phyloP scores from a whole-genome alignment of 1,140 invertebrate species.

The Mycetomoellerius zeteki region DNA sequence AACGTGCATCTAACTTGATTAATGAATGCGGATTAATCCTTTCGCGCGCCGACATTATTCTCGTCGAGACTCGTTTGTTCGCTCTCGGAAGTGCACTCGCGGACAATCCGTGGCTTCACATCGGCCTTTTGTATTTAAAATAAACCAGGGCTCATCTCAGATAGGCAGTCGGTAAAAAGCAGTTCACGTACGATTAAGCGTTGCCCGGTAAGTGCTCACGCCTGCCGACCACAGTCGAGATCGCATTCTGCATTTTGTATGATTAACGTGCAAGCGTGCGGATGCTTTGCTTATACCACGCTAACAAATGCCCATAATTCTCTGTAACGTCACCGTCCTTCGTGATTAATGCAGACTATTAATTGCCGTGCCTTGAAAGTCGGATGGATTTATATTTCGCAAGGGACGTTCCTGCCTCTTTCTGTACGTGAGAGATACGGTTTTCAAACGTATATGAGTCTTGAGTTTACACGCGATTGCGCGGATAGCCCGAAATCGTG shows the following conservation, averaged over 20 bases:
- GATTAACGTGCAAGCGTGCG: slow-evolving; percentile 65
- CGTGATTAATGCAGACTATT: slow-evolving; percentile 61
- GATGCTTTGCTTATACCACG: slow-evolving; percentile 54
- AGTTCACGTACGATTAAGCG: slow-evolving; percentile 31
- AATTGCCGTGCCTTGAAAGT: slow-evolving; percentile 57
- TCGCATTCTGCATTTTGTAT: slow-evolving; percentile 60
- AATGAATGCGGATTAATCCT: slow-evolving; percentile 55
- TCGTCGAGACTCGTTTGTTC: slow-evolving; percentile 4
- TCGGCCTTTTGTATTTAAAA: slow-evolving; percentile 50
- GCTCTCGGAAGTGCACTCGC: slow-evolving; percentile 42
- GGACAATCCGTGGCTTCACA: slow-evolving; percentile 9
- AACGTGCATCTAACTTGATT: slow-evolving; percentile 41
- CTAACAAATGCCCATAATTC: slow-evolving; percentile 58
- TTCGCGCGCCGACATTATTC: slow-evolving; percentile 19
- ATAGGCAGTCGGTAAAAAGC: slow-evolving; percentile 24
- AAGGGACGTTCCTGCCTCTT: slow-evolving; percentile 21
- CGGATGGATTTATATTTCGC: slow-evolving; percentile 59
- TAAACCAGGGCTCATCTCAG: background rate
- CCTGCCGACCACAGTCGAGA: slow-evolving; percentile 15
- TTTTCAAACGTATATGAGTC: slow-evolving; percentile 17
- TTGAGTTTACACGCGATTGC: slow-evolving; percentile 1
- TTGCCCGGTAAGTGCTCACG: slow-evolving; percentile 47
- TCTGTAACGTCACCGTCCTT: slow-evolving; percentile 30
- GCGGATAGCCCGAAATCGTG: background rate
- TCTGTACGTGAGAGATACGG: slow-evolving; percentile 24